Base-by-base conservation (phyloP, 2,888 invertebrate genomes). In the Eupithecia subumbrata region DNA sequence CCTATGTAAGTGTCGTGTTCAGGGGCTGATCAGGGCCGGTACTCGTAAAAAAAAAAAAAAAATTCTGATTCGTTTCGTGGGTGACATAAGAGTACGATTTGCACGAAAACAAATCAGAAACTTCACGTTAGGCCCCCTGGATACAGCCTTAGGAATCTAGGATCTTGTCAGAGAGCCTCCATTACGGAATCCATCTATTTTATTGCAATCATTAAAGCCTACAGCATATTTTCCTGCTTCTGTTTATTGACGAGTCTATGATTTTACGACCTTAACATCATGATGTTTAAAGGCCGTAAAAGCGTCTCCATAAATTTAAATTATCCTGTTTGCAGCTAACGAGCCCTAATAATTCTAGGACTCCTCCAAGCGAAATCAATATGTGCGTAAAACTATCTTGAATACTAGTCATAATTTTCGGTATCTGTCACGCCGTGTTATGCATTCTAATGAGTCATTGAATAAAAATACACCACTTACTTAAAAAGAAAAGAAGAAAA, bases 221-320 rank as follows among this genome's bases (percentile, higher is more conserved):
- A 22, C n/a, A 22, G 25, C 25, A 25, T 60, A 60, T 60, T 60
- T 60, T 60, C 60, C 22, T 60, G 25, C 60, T 60, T 60, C 60
- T 60, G 60, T 25, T 60, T 25, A 60, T 60, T 25, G 25, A 34
- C 16, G 34, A 34, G 64, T 64, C 64, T 34, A 60, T 25, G 60
- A 60, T 34, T 34, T 64, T 3, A 64, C 18, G 64, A 64, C 64
- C 25, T 60, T 64, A 9, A 34, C 64, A 64, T 64, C 34, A 64
- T 34, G 18, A 64, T 30, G 64, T 64, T 34, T 30, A 64, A 34
- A 34, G 34, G 34, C 18, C 64, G 34, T 64, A 64, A 64, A 64
- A 30, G 8, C 16, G 64, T 34, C 34, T 64, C 64, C 5, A 34
- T 64, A 64, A 34, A 34, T 64, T 34, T 9, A 8, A 34, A 34